Base-by-base conservation (phyloP, 2,797 vertebrate genomes). In the Galago senegalensis region DNA sequence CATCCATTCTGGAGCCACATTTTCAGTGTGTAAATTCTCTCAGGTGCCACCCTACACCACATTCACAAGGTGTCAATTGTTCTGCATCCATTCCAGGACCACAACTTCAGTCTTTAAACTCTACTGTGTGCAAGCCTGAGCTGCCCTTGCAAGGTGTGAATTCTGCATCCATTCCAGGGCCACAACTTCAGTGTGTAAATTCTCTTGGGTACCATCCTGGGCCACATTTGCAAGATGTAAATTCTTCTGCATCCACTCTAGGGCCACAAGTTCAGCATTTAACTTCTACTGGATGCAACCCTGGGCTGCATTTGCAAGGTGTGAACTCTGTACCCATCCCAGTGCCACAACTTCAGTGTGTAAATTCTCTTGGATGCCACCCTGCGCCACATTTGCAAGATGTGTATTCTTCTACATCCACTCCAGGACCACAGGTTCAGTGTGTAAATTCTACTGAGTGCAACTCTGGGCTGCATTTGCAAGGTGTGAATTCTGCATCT, bases 1-100 rank as follows among this genome's bases (percentile, higher is more conserved):
- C 25, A 61, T 70, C 65, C 23, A 73, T 43, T 73, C 69, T 76
- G 95, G 72, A 40, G 9, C 3, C 70, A 84, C 65, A 72, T n/a
- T 58, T 49, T 91, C 87, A 88, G n/a, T 34, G 79, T 77, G 14
- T 27, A 56, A 84, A 94, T 73, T 70, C 89, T 85, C n/a, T 31
- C 75, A 73, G 29, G 14, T 75, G 60, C 37, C 89, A 86, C 58
- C n/a, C 40, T 79, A 37, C 40, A 34, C 16, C 46, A 89, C 60
- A 16, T 65, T 73, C 65, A 27, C 90, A 93, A 93, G n/a, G n/a
- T 75, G 37, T 46, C 25, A 46, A 61, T 49, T 72, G 34, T 34
- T 40, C 31, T 60, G 25, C n/a, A 25, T 17, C 20, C 1, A 37
- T 60, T 67, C 31, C 40, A 40, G 63, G 2, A 3, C 63, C 80